phyloP scores from a whole-genome alignment of 2,113 vertebrate species.

The Bubo scandiacus region DNA sequence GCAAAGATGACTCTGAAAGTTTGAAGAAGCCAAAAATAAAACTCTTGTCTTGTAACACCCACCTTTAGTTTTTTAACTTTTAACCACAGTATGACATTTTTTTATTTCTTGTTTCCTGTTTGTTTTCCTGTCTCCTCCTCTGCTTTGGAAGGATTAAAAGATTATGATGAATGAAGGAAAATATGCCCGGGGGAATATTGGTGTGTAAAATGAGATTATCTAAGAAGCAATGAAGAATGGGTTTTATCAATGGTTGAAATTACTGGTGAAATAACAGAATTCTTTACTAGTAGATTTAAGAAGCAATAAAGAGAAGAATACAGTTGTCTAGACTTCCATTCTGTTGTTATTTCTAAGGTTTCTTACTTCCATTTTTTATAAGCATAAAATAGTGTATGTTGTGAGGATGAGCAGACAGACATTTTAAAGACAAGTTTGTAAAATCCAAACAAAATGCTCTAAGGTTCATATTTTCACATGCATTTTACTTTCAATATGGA shows the following conservation, averaged over 20 bases:
- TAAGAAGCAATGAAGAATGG: not conserved
- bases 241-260: conserved; percentile 2
- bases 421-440: not conserved
- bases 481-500: not conserved
- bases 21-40: not conserved
- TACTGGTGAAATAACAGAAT: not conserved
- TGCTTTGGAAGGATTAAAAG: conserved; percentile 21
- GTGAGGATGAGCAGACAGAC: not conserved
- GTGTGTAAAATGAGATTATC: conserved; percentile 19
- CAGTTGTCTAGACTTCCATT: not conserved
- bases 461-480: not conserved
- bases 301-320: not conserved
- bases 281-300: not conserved
- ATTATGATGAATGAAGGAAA: not conserved
- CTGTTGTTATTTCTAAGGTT: not conserved
- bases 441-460: not conserved
- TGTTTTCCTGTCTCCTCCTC: not conserved
- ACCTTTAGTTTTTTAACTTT: not conserved
- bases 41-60: not conserved
- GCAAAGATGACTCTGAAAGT: not conserved
- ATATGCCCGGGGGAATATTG: not conserved
- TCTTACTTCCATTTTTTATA: not conserved
- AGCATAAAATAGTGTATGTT: not conserved
- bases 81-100: not conserved
- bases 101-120: not conserved